Base-by-base conservation (phyloP, 92 coral and sea anemone species). In the Parazoanthus swiftii region DNA sequence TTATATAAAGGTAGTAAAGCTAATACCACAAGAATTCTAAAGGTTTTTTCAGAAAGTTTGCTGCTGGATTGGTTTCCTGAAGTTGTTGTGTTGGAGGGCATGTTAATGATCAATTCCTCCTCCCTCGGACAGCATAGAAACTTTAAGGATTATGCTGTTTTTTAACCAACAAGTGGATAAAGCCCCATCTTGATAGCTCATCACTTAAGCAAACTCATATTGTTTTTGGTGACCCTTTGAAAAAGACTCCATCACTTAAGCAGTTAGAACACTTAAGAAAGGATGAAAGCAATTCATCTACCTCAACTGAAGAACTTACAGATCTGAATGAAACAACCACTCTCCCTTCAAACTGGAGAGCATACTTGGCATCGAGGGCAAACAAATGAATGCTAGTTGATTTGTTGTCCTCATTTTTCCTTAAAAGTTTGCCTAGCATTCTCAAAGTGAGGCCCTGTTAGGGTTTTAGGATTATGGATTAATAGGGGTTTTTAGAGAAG, bases 81-180 rank as follows among this genome's bases (percentile, higher is more conserved):
- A 43, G 67, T 48, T 25, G 66, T 48, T 56, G 44, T 79, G 43
- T 79, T 79, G 18, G 82, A 79, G 63, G 67, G 82, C 1, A 48
- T 79, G 82, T 79, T 79, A 21, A 46, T 79, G 67, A 79, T 79
- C 66, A 79, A 79, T 50, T 79, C 82, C 29, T 46, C 82, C 18
- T 39, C 82, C 15, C 66, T 50, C 15, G 63, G 65, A 18, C 66
- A 46, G 44, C 67, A 79, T 46, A 46, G 37, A 15, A 79, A 65
- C 33, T 50, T 79, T 79, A 51, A 51, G 29, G 82, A 48, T 59
- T 79, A 79, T 79, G 82, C 82, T 46, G 36, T 79, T 79, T 79
- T 51, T 35, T 79, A 36, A 56, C n/a, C 1, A 46, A 51, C 82
- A 79, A 51, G 15, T 79, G 67, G 82, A 51, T 51, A 23, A 46